Evolutionary conservation across 2,888 invertebrate species (phyloP).

Genomic region (Acleris laterana): DNA sequence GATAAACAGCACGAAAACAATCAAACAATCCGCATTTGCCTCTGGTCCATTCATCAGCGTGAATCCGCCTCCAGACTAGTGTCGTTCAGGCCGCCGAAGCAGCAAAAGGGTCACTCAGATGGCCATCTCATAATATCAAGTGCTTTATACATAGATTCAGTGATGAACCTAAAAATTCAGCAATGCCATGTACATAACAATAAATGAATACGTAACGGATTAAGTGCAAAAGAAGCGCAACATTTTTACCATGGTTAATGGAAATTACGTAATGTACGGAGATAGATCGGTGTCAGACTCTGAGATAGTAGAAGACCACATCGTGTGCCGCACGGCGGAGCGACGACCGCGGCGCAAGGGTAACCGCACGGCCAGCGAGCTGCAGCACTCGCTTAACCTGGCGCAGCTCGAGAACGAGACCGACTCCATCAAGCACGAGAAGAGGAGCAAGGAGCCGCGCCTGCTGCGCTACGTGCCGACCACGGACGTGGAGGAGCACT

Average conservation of each 20-base stretch:
- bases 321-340: constrained; percentile 67
- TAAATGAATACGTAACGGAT: constrained; percentile 42
- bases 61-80: constrained; percentile 46
- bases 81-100: constrained; percentile 40
- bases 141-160: constrained; percentile 19
- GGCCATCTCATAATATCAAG: constrained; percentile 37
- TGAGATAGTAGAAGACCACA: constrained; percentile 75
- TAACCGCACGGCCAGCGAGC: constrained; percentile 67
- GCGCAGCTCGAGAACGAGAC: constrained; percentile 76
- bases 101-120: constrained; percentile 41
- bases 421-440: constrained; percentile 75
- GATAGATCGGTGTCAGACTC: constrained; percentile 75
- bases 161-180: constrained; percentile 27
- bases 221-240: constrained; percentile 39
- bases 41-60: constrained; percentile 57
- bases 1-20: constrained; percentile 57
- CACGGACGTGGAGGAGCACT: constrained; percentile 72
- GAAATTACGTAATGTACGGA: constrained; percentile 77
- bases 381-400: constrained; percentile 65
- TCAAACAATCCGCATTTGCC: constrained; percentile 71
- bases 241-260: constrained; percentile 69
- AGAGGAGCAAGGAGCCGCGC: constrained; percentile 73
- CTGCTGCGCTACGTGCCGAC: constrained; percentile 74
- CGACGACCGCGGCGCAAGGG: constrained; percentile 66
- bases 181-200: constrained; percentile 52